phyloP scores from a whole-genome alignment of 1,140 invertebrate species.

The Drosophila parvula region DNA sequence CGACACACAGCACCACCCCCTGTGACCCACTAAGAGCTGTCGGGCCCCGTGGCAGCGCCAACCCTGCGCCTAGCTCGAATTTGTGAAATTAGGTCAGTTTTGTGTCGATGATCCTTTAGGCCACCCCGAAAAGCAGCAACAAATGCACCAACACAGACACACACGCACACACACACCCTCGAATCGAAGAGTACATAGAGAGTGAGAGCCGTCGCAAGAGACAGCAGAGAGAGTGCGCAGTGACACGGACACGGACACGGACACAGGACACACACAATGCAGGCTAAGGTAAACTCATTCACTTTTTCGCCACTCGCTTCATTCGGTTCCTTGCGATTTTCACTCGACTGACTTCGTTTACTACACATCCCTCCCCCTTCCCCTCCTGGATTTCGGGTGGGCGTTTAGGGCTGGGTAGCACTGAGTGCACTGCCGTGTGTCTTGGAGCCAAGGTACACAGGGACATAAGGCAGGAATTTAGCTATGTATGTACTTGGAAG shows the following conservation, averaged over 20 bases:
- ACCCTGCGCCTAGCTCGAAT: constrained; percentile 77
- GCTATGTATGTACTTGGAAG: not conserved
- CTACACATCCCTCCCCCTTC: constrained; percentile 28
- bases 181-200: constrained; percentile 25
- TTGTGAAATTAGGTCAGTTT: constrained; percentile 84
- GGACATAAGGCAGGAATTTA: not conserved
- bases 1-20: constrained; percentile 37
- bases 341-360: constrained; percentile 70
- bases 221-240: constrained; percentile 70
- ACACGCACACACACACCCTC: constrained; percentile 8
- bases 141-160: constrained; percentile 37
- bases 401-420: not conserved
- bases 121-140: constrained; percentile 59
- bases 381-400: not conserved
- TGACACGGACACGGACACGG: constrained; percentile 42
- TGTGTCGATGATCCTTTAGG: constrained; percentile 84
- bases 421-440: constrained; percentile 36
- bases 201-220: constrained; percentile 47
- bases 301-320: constrained; percentile 66
- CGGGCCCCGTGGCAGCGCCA: constrained; percentile 50
- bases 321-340: constrained; percentile 52
- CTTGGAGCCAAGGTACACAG: constrained; percentile 8
- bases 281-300: constrained; percentile 66
- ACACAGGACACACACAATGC: constrained; percentile 43
- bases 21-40: constrained; percentile 71